Evolutionary conservation across 1,140 invertebrate genomes (phyloP).

Genomic region (Cydia fagiglandana): DNA sequence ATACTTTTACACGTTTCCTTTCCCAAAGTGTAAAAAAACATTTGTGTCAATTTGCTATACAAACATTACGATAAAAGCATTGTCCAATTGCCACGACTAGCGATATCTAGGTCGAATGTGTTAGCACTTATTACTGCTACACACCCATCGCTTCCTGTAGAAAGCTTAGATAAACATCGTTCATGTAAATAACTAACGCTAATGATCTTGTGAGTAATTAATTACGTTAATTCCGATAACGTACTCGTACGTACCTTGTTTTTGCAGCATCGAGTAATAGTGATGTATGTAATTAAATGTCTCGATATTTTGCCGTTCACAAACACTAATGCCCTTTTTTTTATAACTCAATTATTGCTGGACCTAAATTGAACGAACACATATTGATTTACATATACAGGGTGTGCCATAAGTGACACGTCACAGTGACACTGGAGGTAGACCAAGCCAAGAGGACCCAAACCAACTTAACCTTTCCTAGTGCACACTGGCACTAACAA

Average conservation of each 20-base stretch:
- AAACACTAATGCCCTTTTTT: too few relatives aligned
- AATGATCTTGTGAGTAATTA: slow-evolving; percentile 46
- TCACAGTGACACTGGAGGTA: too few relatives aligned
- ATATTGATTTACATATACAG: too few relatives aligned
- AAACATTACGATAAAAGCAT: slow-evolving; percentile 33
- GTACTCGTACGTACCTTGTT: not conserved
- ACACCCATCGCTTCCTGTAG: slow-evolving; percentile 45
- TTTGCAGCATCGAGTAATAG: not conserved
- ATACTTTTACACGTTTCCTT: not conserved
- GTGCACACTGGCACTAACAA: too few relatives aligned
- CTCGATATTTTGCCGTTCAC: too few relatives aligned
- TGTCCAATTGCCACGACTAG: slow-evolving; percentile 36
- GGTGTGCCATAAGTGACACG: too few relatives aligned
- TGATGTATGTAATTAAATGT: not conserved
- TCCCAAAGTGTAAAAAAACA: not conserved
- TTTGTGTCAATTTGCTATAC: slow-evolving; percentile 26
- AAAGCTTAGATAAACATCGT: slow-evolving; percentile 43
- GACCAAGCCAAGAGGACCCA: too few relatives aligned
- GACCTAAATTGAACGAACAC: too few relatives aligned
- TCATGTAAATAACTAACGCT: slow-evolving; percentile 36
- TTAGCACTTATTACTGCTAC: slow-evolving; percentile 46
- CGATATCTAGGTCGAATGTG: slow-evolving; percentile 47
- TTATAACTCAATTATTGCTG: too few relatives aligned
- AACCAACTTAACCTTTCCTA: too few relatives aligned
- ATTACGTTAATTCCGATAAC: slow-evolving; percentile 31